These are phyloP conservation scores for Drosophila bunnanda DNA, from an alignment of 2,888 invertebrate genomes.

Conservation along the genomic window DNA sequence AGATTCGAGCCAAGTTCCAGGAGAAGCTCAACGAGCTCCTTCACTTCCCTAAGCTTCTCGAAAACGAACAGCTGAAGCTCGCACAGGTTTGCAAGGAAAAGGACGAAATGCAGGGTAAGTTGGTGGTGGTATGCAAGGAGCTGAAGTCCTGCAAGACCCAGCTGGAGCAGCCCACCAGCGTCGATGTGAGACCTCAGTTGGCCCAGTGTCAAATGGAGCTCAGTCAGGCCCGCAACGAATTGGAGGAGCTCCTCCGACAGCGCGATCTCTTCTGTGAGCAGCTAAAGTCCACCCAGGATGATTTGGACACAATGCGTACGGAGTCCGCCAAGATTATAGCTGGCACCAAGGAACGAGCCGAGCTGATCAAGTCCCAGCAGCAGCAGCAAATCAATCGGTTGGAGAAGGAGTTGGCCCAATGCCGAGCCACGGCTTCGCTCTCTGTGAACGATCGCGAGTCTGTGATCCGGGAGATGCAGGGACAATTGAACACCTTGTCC, in stretches of 20 bases:
- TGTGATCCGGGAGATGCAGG: slow-evolving; percentile 83
- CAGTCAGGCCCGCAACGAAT: slow-evolving; percentile 61
- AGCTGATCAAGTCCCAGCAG: slow-evolving; percentile 72
- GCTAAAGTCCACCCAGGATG: slow-evolving; percentile 78
- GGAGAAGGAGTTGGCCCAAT: slow-evolving; percentile 83
- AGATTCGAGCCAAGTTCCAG: slow-evolving; percentile 83
- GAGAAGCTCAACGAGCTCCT: slow-evolving; percentile 83
- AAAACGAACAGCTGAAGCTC: slow-evolving; percentile 83
- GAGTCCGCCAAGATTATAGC: slow-evolving; percentile 84
- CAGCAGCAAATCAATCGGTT: slow-evolving; percentile 81
- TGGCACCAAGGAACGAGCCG: slow-evolving; percentile 82
- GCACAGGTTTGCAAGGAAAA: slow-evolving; percentile 80
- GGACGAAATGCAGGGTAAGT: slow-evolving; percentile 80
- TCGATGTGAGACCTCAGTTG: slow-evolving; percentile 76
- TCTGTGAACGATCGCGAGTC: slow-evolving; percentile 83
- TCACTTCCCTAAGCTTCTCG: slow-evolving; percentile 83
- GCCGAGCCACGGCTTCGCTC: slow-evolving; percentile 82
- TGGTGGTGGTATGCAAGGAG: slow-evolving; percentile 82
- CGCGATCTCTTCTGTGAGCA: slow-evolving; percentile 82
- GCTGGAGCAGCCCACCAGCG: slow-evolving; percentile 44
- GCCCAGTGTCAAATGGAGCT: slow-evolving; percentile 77
- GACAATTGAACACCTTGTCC: slow-evolving; percentile 82
- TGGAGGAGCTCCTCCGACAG: slow-evolving; percentile 78
- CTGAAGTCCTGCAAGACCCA: slow-evolving; percentile 75
- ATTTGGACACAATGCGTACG: slow-evolving; percentile 82